These are phyloP conservation scores for Mormyrus proboscirostris DNA, from an alignment of 2,797 vertebrate species.

Conservation along the genomic window DNA sequence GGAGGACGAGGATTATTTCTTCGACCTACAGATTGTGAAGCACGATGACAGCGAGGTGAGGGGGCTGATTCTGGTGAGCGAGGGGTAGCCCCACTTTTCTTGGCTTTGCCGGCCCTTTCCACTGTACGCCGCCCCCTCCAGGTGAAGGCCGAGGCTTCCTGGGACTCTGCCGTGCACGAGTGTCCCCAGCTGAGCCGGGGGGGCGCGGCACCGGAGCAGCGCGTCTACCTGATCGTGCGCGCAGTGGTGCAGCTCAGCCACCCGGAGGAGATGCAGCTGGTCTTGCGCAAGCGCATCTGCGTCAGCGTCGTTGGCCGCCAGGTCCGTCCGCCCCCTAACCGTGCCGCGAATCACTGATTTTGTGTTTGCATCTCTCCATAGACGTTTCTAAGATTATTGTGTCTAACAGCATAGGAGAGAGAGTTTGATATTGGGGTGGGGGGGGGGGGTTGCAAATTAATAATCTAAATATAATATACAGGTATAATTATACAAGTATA, in stretches of 20 bases:
- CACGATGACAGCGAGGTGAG: conserved; percentile 82
- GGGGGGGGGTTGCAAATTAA: background rate
- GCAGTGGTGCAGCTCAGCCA: conserved; percentile 89
- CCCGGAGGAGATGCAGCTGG: conserved; percentile 89
- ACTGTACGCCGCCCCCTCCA: conserved; percentile 40
- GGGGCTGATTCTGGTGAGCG: background rate
- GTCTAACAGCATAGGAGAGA: background rate
- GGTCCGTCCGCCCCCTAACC: conserved; percentile 37
- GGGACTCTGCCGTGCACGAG: conserved; percentile 90
- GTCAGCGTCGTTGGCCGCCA: conserved; percentile 72
- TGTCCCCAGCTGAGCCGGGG: conserved; percentile 85
- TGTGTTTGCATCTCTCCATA: background rate
- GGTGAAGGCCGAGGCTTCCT: conserved; percentile 89
- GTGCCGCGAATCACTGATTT: background rate
- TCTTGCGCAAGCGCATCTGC: conserved; percentile 88
- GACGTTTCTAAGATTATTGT: background rate
- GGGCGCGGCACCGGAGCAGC: conserved; percentile 71
- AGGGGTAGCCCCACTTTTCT: background rate
- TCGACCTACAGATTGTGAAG: conserved; percentile 90
- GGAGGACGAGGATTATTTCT: conserved; percentile 91
- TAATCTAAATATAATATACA: background rate
- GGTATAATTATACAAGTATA: background rate
- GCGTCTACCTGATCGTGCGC: conserved; percentile 83
- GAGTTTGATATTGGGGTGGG: background rate
- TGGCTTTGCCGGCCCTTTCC: too few relatives aligned